Evolutionary conservation across 2,888 invertebrate genomes (phyloP), one percentile per base, ranked within the genome.

Genomic region (Pammene fasciana): DNA sequence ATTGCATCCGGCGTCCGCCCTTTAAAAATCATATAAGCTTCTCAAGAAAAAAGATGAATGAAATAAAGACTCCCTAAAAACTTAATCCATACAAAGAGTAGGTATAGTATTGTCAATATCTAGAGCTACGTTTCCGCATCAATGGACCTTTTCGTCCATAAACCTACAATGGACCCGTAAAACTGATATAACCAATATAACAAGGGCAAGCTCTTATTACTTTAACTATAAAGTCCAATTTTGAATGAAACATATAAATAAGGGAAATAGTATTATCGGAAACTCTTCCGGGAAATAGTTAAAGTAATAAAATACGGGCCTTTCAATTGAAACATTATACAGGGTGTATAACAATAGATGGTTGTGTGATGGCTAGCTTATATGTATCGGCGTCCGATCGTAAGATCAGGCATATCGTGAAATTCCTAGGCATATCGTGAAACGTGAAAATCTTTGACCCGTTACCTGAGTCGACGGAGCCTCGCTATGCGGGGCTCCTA

Each of bases 61-160:
- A 50, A 50, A 57, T 18, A n/a, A 13, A 14, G 5, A 18, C 13
- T 6, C 26, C 43, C n/a, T 26, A 57, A 7, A 48, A 65, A 38
- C 41, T 8, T 38, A 46, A 56, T 36, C n/a, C 65, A 9, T 18
- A 56, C 36, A 65, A 18, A 13, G 48, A n/a, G n/a, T n/a, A 18
- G 1, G 18, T 16, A 34, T 57, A 46, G 10, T 3, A 36, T 34
- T 16, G n/a, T 50, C 56, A 57, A 48, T 50, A 38, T 50, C 65
- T 41, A 57, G 5, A 45, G 41, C 59, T 60, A 54, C 45, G 2
- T 26, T 38, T 38, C 38, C 55, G 38, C 61, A 26, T 61, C 67
- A 61, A 61, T 67, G 61, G 26, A 38, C 60, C 54, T 46, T 67
- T 67, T 67, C 38, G 48, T 55, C 57, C 66, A 14, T 16, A 26